phyloP scores from a whole-genome alignment of 2,888 invertebrate genomes.

The Ariolimax columbianus region DNA sequence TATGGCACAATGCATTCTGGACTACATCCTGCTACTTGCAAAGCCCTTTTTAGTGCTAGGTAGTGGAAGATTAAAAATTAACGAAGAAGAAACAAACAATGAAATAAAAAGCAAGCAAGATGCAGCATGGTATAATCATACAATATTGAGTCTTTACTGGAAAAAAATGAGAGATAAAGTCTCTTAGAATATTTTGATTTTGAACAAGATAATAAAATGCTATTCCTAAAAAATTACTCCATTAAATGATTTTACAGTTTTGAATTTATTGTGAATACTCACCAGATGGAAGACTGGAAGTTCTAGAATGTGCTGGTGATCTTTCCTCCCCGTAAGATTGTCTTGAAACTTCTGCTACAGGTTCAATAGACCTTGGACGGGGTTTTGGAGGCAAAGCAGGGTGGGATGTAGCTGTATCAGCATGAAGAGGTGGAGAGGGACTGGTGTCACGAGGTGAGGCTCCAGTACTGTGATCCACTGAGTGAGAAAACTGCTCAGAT shows the following conservation, averaged over 20 bases:
- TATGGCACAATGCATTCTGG: too few relatives aligned
- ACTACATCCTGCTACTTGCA: too few relatives aligned
- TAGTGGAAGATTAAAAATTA: too few relatives aligned
- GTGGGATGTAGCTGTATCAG: constrained; percentile 28
- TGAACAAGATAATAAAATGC: too few relatives aligned
- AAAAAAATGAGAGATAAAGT: too few relatives aligned
- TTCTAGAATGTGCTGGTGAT: constrained; percentile 38
- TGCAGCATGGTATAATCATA: too few relatives aligned
- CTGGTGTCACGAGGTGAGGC: constrained; percentile 53
- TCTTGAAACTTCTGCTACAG: constrained; percentile 34
- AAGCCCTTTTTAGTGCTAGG: too few relatives aligned
- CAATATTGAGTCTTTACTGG: neutral
- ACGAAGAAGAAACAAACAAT: too few relatives aligned
- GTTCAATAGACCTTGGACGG: constrained; percentile 29
- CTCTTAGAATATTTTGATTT: too few relatives aligned
- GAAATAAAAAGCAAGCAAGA: too few relatives aligned
- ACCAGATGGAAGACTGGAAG: constrained; percentile 52
- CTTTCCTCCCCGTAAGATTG: neutral
- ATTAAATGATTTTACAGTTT: constrained; percentile 6
- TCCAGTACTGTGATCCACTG: constrained; percentile 34
- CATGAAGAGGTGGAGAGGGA: constrained; percentile 49
- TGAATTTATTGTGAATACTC: constrained; percentile 47
- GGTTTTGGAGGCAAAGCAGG: constrained; percentile 41
- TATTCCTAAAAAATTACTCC: neutral
- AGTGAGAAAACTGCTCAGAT: constrained; percentile 55